These are phyloP conservation scores for Silurus aristotelis DNA, from an alignment of 2,797 vertebrate genomes.

Conservation along the genomic window DNA sequence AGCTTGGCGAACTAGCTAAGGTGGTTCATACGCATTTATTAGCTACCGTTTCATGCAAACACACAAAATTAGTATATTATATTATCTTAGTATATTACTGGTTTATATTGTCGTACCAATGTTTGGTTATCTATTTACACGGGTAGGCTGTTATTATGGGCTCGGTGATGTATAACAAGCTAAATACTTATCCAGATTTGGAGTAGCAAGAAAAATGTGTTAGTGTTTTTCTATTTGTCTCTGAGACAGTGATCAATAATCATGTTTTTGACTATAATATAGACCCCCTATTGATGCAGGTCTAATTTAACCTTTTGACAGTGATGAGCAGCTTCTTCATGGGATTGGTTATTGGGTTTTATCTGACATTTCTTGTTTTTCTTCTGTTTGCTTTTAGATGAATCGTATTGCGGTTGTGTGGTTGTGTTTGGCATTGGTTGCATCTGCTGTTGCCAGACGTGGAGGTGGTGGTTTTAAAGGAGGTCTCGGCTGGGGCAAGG, in stretches of 20 bases:
- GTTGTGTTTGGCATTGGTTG: constrained; percentile 46
- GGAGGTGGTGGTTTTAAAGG: constrained; percentile 50
- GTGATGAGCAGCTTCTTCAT: too few relatives aligned
- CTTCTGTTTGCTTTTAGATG: constrained; percentile 44
- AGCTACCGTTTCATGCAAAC: not conserved
- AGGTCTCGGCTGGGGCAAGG: constrained; percentile 38
- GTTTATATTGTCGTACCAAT: not conserved
- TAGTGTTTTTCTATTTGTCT: not conserved
- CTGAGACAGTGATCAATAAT: not conserved
- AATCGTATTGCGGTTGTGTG: constrained; percentile 42
- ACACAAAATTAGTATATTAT: not conserved
- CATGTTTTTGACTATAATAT: not conserved
- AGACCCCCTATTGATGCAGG: not conserved
- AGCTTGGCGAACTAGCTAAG: not conserved
- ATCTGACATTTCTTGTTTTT: not conserved
- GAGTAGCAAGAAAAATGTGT: not conserved
- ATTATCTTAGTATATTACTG: too few relatives aligned
- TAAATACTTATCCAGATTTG: not conserved
- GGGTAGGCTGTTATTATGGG: not conserved
- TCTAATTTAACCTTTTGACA: too few relatives aligned
- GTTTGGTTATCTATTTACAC: not conserved
- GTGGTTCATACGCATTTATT: not conserved
- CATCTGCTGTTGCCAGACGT: constrained; percentile 23
- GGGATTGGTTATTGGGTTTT: too few relatives aligned
- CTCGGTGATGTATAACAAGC: not conserved